These are phyloP conservation scores for Siderastrea radians DNA, from an alignment of 92 coral and sea anemone genomes.

Conservation along the genomic window DNA sequence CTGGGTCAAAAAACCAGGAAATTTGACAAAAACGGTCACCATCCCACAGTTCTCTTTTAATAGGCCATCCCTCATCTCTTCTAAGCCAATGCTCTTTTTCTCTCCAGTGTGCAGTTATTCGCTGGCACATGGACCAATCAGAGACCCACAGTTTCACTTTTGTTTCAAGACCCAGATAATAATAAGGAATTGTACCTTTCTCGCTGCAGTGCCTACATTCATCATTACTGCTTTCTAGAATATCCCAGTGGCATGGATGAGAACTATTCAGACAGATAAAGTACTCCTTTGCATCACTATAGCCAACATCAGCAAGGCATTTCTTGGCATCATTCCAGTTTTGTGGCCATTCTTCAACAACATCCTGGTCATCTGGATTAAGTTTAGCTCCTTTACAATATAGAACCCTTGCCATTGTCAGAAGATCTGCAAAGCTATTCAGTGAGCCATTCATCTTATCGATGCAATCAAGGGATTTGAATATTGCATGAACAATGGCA, in stretches of 20 bases:
- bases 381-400: slow-evolving; percentile 41
- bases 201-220: too few species aligned
- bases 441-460: too few species aligned
- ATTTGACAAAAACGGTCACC: slow-evolving; percentile 72
- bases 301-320: too few species aligned
- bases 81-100: slow-evolving; percentile 70
- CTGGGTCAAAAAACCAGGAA: slow-evolving; percentile 77
- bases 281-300: slow-evolving; percentile 70
- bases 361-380: slow-evolving; percentile 24
- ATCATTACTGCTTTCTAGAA: slow-evolving; percentile 36
- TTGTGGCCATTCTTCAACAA: slow-evolving; percentile 52
- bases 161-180: slow-evolving; percentile 68
- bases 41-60: slow-evolving; percentile 69
- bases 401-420: too few species aligned
- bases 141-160: slow-evolving; percentile 69
- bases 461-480: too few species aligned
- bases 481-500: too few species aligned
- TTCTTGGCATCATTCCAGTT: slow-evolving; percentile 60
- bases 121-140: slow-evolving; percentile 65
- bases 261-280: slow-evolving; percentile 57
- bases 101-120: slow-evolving; percentile 73
- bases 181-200: slow-evolving; percentile 58
- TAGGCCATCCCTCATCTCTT: slow-evolving; percentile 42
- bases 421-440: too few species aligned
- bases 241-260: slow-evolving; percentile 61